Conservation (phyloP, 2,797 vertebrate genomes). For the Pyrrhura leucotis region DNA sequence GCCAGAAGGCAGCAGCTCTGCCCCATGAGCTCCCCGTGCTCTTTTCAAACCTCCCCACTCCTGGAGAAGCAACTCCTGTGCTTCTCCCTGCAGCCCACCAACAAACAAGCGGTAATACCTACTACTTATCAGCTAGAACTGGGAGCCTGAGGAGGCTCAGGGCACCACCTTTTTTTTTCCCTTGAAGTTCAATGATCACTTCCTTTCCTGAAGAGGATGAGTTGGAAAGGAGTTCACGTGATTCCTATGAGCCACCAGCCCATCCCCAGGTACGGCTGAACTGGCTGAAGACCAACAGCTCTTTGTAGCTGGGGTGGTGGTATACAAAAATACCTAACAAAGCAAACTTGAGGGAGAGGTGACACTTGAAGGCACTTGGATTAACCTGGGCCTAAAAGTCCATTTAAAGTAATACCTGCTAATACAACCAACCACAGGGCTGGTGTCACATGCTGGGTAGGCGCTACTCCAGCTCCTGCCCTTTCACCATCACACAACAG, state of each 20-base stretch:
- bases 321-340: background rate
- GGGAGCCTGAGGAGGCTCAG: background rate
- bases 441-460: background rate
- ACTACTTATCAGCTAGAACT: background rate
- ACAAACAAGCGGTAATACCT: background rate
- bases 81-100: background rate
- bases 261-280: fast-evolving
- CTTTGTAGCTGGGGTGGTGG: background rate
- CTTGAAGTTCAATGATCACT: background rate
- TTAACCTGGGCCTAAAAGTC: background rate
- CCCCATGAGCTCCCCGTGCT: background rate
- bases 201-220: background rate
- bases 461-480: background rate
- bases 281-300: background rate
- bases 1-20: background rate
- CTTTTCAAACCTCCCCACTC: background rate
- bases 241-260: fast-evolving
- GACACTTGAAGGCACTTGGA: background rate
- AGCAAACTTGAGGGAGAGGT: background rate
- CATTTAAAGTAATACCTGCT: background rate
- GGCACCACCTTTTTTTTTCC: background rate
- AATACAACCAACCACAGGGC: background rate
- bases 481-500: background rate
- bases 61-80: fast-evolving
- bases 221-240: background rate